Percentiles rank a stretch among this genome's conserved stretches.
phyloP scores from a whole-genome alignment of 1,140 invertebrate genomes.

The Reticulitermes speratus region DNA sequence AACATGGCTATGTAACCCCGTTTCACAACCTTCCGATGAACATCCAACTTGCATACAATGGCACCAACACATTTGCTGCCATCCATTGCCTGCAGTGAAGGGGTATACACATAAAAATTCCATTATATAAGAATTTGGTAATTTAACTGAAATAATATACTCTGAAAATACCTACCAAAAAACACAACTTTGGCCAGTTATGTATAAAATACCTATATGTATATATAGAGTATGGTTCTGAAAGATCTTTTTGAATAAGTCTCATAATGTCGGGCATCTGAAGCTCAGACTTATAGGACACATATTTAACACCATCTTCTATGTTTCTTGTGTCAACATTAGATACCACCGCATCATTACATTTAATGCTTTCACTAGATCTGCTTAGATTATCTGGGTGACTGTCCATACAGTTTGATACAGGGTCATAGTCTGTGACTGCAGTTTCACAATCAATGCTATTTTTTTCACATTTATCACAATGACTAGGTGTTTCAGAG shows the following conservation, averaged over 20 bases:
- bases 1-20: conserved; percentile 99
- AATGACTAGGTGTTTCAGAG: conserved; percentile 34
- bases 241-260: conserved; percentile 97
- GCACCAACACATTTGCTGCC: conserved; percentile 88
- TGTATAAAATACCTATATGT: conserved; percentile 99
- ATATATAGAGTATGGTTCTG: conserved; percentile 99
- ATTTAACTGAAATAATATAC: background rate
- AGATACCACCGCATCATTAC: conserved; percentile 4
- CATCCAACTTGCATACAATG: conserved; percentile 97
- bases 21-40: conserved; percentile 87
- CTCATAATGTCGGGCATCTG: conserved; percentile 97
- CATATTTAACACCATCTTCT: conserved; percentile 56
- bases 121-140: background rate
- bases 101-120: background rate
- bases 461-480: conserved; percentile 33
- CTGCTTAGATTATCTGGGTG: conserved; percentile 17
- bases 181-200: conserved; percentile 99
- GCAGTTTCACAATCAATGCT: conserved; percentile 24
- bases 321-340: conserved; percentile 17
- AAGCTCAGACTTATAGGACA: conserved; percentile 81
- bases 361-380: conserved; percentile 18
- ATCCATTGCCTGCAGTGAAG: conserved; percentile 67
- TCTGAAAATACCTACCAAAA: conserved; percentile 71
- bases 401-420: conserved; percentile 27
- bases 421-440: conserved; percentile 23